Base-by-base conservation (phyloP, 2,113 vertebrate genomes). In the Platycercus adscitus region DNA sequence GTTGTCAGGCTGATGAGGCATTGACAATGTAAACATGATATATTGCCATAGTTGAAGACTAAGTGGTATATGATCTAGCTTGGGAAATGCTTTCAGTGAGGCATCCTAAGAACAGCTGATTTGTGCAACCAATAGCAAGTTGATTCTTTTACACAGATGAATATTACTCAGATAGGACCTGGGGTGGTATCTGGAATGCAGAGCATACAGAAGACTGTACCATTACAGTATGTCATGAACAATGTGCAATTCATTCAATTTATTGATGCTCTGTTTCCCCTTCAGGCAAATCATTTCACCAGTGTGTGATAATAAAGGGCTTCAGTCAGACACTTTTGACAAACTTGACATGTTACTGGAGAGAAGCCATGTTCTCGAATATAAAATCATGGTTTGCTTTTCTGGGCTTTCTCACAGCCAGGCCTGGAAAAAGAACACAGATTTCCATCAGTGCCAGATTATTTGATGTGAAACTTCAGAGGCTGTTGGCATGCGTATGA, bases 291-390 rank as follows among this genome's bases (percentile, higher is more conserved):
- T 98, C 83, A 97, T 98, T 98, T 98, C 94, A 94, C 73, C 65
- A 43, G 55, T 23, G 52, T 93, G 84, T 93, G 95, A 95, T 91
- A 96, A 97, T 95, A 96, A 96, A 96, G 16, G 88, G 64, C 88
- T 98, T 98, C 97, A 98, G 93, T 96, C 93, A 97, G 96, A 97
- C 88, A 94, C 81, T 98, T 98, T 88, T 98, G 98, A 97, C 97
- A 98, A 98, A 98, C 96, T 97, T 92, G 97, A 96, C 96, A 86
- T 71, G 80, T 96, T 96, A 60, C 95, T 98, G 97, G 98, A 96
- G 60, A 85, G 64, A 81, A 85, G 97, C 98, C 98, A 97, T 72
- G 37, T 87, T 95, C 95, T 97, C 86, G 95, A 91, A 97, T 97
- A 97, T 50, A 97, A 98, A 98, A 76, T 91, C 88, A 41, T 31